Base-by-base conservation (phyloP, 2,113 vertebrate species). In the Pygoscelis adeliae region DNA sequence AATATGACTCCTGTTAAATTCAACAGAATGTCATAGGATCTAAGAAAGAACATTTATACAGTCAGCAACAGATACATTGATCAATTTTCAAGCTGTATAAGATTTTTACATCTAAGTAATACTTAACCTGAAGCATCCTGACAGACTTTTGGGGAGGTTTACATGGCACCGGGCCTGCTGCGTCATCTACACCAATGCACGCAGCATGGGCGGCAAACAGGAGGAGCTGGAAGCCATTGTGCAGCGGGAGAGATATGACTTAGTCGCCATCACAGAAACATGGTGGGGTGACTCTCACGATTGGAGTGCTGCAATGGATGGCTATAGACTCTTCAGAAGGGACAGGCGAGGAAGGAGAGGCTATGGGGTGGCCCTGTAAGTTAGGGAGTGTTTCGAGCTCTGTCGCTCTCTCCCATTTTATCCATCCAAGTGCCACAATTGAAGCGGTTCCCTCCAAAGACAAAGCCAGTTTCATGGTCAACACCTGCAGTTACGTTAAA, bases 371-470 rank as follows among this genome's bases (percentile, higher is more conserved):
- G 40, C 40, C 40, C 40, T 40, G 40, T 40, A 40, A 12, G 40
- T 40, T 40, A 40, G 40, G 40, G 40, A 40, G 40, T 40, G 40
- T 40, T 40, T 40, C 11, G 98, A 18, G 99, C 99, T 95, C 69
- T 97, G 13, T 99, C 99, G 1, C 99, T 99, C 87, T 99, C 99
- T 87, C 99, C 99, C 99, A 99, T 99, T 92, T 99, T 99, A 97
- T 99, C 99, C 99, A 99, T 99, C 99, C 99, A 99, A 0, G 99
- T 99, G 30, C 99, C 99, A 50, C 99, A 99, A 87, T 99, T 99
- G 38, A 99, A 99, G 66, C 98, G 98, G 95, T 99, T 99, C 73
- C 99, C 99, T 76, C 99, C 99, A 26, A 96, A 99, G 52, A 99
- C 99, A 95, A 99, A 99, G 19, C 99, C 99, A 18, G 99, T 99